Evolutionary conservation across 2,113 vertebrate species (phyloP).

Genomic region (Planiliza haematocheilus): DNA sequence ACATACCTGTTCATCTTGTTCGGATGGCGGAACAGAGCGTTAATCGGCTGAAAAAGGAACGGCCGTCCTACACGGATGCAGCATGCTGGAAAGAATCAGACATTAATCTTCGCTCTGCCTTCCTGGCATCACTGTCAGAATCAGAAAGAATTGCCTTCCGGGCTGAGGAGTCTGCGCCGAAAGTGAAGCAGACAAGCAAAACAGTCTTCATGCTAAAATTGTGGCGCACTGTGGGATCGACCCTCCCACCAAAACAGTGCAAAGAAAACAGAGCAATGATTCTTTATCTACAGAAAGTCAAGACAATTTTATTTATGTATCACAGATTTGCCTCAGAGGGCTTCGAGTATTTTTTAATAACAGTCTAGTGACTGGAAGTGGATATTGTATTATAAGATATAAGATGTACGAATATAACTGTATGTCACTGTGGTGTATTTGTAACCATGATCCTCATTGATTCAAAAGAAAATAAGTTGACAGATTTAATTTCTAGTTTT

Average conservation of each 20-base stretch:
- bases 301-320: neutral
- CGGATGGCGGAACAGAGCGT: conserved; percentile 13
- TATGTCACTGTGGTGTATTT: too few species aligned
- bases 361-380: too few species aligned
- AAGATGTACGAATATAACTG: too few species aligned
- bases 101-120: conserved; percentile 23
- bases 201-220: neutral
- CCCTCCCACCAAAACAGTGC: neutral
- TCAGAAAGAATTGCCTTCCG: neutral
- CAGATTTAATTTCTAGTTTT: too few species aligned
- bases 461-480: too few species aligned
- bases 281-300: neutral
- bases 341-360: too few species aligned
- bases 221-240: neutral
- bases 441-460: too few species aligned
- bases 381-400: too few species aligned
- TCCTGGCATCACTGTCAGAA: conserved; percentile 20
- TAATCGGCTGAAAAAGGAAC: conserved; percentile 34
- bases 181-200: conserved; percentile 23
- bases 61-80: neutral
- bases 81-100: conserved; percentile 29
- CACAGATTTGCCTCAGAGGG: too few species aligned
- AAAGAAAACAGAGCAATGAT: neutral
- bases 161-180: conserved; percentile 12
- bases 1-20: conserved; percentile 31